Evolutionary conservation across 2,113 vertebrate genomes (phyloP), one percentile per base, ranked within the genome.

Genomic region (Channa maculata): DNA sequence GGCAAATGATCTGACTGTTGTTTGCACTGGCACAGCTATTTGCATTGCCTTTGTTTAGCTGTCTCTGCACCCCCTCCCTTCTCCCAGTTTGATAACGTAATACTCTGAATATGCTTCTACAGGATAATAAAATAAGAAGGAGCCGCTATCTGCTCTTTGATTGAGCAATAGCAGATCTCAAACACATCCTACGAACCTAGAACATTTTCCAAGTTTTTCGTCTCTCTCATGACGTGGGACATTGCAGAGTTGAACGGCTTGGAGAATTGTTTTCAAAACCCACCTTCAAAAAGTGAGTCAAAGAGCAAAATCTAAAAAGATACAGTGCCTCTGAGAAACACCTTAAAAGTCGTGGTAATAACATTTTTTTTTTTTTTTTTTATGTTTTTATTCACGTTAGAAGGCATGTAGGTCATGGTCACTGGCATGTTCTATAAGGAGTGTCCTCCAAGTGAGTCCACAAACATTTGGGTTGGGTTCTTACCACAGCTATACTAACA

Each of bases 1-100:
- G 50, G 63, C 79, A 88, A 88, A 91, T 88, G 89, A 86, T 89
- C 88, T 65, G 75, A 85, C 76, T 82, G 80, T 77, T 92, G 91
- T 92, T 93, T 93, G 86, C 86, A 85, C 90, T 92, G 89, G 88
- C 89, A 90, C 86, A 91, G 91, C 88, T 89, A 90, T 85, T 90
- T 88, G 82, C 68, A 14, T 82, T 83, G 86, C 88, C 89, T 92
- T 92, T 89, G 89, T 89, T 89, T 87, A 91, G 89, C 91, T 88
- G 89, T 87, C 78, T 67, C 77, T 65, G 46, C 46, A 10, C 73
- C 84, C 81, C 83, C 88, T 88, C 80, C 89, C 80, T 84, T 82
- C 76, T 72, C 84, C 82, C 81, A 82, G 66, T 87, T 87, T 92
- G 86, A 91, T 90, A 91, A 86, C 88, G 86, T 88, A 91, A 92